Conservation (phyloP, 2,113 vertebrate genomes). For the Hippocampus zosterae region DNA sequence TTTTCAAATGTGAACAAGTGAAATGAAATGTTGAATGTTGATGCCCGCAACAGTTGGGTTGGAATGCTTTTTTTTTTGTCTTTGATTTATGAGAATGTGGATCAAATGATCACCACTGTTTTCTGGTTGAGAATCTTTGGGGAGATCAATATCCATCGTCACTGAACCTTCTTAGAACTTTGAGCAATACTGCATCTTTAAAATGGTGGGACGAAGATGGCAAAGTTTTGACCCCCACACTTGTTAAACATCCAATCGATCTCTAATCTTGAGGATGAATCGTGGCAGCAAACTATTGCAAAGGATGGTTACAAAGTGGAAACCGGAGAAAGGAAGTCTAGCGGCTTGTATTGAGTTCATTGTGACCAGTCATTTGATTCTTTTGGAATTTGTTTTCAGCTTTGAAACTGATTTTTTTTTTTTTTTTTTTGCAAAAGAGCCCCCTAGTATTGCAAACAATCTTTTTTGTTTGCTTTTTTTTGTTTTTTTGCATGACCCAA, state of each 20-base stretch:
- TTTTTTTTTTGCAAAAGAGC: conserved; percentile 14
- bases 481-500: conserved; percentile 75
- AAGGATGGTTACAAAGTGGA: background rate
- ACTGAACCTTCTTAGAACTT: conserved; percentile 52
- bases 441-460: conserved; percentile 28
- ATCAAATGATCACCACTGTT: conserved; percentile 7
- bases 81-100: conserved; percentile 5
- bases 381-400: conserved; percentile 22
- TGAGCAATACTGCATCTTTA: conserved; percentile 83
- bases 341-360: background rate
- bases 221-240: conserved; percentile 58
- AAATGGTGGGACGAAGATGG: conserved; percentile 72
- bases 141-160: conserved; percentile 70
- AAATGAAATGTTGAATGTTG: background rate
- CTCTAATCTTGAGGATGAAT: conserved; percentile 32
- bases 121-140: conserved; percentile 54
- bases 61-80: too few species aligned
- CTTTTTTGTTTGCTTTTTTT: conserved; percentile 25
- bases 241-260: conserved; percentile 57
- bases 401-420: conserved; percentile 12
- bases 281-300: background rate
- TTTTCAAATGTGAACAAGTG: background rate
- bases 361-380: background rate
- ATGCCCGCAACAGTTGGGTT: too few species aligned
- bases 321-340: background rate